Evolutionary conservation across 2,797 vertebrate genomes (phyloP).

Genomic region (Huso huso): DNA sequence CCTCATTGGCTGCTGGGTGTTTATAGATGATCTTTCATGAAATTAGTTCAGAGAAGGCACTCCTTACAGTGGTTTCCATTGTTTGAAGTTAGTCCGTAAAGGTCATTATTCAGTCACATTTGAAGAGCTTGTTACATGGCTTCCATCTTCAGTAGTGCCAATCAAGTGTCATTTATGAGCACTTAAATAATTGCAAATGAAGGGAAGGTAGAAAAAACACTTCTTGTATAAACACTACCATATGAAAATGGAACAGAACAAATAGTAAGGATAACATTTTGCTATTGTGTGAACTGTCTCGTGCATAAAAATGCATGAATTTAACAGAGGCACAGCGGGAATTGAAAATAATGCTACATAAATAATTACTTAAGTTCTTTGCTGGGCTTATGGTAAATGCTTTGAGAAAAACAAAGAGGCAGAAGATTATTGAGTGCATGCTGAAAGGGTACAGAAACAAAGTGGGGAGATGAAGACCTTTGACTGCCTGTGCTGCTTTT

Average conservation of each 20-base stretch:
- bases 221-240: conserved; percentile 20
- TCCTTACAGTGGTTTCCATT: too few species aligned
- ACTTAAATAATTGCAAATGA: conserved; percentile 19
- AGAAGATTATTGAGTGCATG: conserved; percentile 18
- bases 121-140: background rate
- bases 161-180: conserved; percentile 14
- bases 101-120: background rate
- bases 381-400: conserved; percentile 16
- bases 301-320: conserved; percentile 17
- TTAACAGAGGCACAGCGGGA: conserved; percentile 8
- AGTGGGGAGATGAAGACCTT: conserved; percentile 53
- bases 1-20: too few species aligned
- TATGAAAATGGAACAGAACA: conserved; percentile 12
- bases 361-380: conserved; percentile 15
- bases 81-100: background rate
- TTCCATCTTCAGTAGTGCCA: conserved; percentile 11
- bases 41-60: too few species aligned
- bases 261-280: conserved; percentile 1
- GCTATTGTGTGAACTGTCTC: background rate
- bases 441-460: conserved; percentile 28
- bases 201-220: conserved; percentile 7
- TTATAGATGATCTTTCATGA: too few species aligned
- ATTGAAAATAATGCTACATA: conserved; percentile 9
- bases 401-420: conserved; percentile 9
- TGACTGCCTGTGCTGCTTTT: conserved; percentile 59